A percentile compares a stretch with the other conserved stretches of the same genome.
Evolutionary conservation across 1,140 invertebrate genomes (phyloP).

Genomic region (Drosophila tropicalis): DNA sequence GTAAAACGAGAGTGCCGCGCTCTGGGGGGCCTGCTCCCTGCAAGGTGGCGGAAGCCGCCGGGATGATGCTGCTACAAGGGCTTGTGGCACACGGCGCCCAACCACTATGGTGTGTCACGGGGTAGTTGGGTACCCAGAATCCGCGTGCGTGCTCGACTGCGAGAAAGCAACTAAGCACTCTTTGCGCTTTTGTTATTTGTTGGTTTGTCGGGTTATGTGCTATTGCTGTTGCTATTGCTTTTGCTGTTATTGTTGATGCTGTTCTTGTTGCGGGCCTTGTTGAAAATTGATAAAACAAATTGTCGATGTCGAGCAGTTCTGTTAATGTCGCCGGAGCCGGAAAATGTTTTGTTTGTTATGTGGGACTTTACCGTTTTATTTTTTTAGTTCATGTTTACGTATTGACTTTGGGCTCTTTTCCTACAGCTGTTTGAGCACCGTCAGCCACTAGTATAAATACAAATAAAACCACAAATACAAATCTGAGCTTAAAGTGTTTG

Average conservation of each 20-base stretch:
- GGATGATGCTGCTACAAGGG: constrained; percentile 45
- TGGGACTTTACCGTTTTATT: constrained; percentile 69
- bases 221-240: constrained; percentile 42
- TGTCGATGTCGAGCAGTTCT: constrained; percentile 82
- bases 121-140: constrained; percentile 30
- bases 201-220: constrained; percentile 53
- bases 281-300: constrained; percentile 83
- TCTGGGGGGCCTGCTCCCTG: constrained; percentile 53
- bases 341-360: constrained; percentile 82
- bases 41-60: constrained; percentile 50
- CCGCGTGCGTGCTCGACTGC: constrained; percentile 64
- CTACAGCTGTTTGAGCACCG: constrained; percentile 15
- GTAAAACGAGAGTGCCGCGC: constrained; percentile 50
- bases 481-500: constrained; percentile 50
- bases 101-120: not conserved
- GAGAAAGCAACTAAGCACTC: constrained; percentile 71
- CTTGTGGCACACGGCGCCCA: constrained; percentile 7
- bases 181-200: constrained; percentile 72
- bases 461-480: not conserved
- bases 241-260: constrained; percentile 49
- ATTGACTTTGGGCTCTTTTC: constrained; percentile 42
- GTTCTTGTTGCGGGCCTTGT: constrained; percentile 67
- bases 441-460: constrained; percentile 33
- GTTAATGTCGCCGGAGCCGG: constrained; percentile 82
- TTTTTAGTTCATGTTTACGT: constrained; percentile 54